Evolutionary conservation across 2,113 vertebrate genomes (phyloP).

Genomic region (Cololabis saira): DNA sequence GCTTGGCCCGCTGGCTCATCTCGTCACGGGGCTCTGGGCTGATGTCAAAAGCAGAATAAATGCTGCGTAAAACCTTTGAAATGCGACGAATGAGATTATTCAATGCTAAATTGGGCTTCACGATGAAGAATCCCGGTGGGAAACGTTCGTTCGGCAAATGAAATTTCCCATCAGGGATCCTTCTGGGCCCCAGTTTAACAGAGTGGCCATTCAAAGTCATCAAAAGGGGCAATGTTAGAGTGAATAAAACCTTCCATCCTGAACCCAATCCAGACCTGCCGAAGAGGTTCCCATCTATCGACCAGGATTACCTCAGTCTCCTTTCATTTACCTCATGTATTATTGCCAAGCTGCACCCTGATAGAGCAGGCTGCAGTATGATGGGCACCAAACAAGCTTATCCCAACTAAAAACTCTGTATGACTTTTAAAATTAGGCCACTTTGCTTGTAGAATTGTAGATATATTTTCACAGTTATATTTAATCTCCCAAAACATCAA

Average conservation of each 20-base stretch:
- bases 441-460: too few relatives aligned
- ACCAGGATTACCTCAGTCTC: constrained; percentile 20
- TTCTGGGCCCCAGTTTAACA: constrained; percentile 26
- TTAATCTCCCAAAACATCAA: too few relatives aligned
- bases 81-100: constrained; percentile 35
- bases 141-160: constrained; percentile 25
- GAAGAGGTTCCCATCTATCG: constrained; percentile 32
- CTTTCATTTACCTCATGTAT: background rate
- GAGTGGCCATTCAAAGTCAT: constrained; percentile 34
- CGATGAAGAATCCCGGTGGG: constrained; percentile 35
- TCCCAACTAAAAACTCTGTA: too few relatives aligned
- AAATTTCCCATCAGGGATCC: constrained; percentile 30
- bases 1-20: constrained; percentile 17
- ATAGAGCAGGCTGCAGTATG: background rate
- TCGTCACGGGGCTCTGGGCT: constrained; percentile 38
- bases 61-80: constrained; percentile 55
- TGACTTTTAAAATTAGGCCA: too few relatives aligned
- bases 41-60: constrained; percentile 55
- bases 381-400: too few relatives aligned
- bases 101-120: constrained; percentile 52
- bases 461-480: too few relatives aligned
- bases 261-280: constrained; percentile 50
- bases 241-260: constrained; percentile 26
- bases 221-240: constrained; percentile 6
- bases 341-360: background rate